Percentiles rank a stretch among this genome's conserved stretches.
phyloP scores from a whole-genome alignment of 23 tunicate genomes.

The Halocynthia roretzi region DNA sequence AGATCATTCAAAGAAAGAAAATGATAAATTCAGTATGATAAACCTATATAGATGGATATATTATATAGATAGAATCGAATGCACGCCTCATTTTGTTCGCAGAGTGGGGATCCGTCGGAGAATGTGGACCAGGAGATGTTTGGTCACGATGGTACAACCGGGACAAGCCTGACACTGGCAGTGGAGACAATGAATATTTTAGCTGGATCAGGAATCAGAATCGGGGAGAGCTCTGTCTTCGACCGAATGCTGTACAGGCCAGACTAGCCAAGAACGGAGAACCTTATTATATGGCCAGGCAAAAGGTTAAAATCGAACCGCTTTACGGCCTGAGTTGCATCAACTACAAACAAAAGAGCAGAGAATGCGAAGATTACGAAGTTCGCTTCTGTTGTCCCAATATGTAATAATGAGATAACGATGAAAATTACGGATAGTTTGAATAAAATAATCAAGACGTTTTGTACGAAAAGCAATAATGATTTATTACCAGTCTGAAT shows the following conservation, averaged over 20 bases:
- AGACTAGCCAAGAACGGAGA: background rate
- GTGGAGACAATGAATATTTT: slow-evolving; percentile 27
- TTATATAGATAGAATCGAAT: no score
- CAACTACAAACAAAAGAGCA: slow-evolving; percentile 9
- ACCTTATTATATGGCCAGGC: background rate
- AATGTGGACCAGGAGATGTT: background rate
- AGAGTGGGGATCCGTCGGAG: slow-evolving; percentile 15
- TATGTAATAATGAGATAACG: background rate
- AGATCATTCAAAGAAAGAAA: no score
- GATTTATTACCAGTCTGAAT: no score
- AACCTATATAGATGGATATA: no score
- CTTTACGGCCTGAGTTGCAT: slow-evolving; percentile 16
- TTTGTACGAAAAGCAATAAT: no score
- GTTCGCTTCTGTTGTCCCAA: slow-evolving; percentile 15
- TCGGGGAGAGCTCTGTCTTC: background rate
- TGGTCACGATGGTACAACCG: slow-evolving; percentile 19
- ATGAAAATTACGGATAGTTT: no score
- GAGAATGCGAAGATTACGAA: slow-evolving; percentile 16
- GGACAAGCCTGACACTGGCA: slow-evolving; percentile 5
- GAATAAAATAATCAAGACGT: no score
- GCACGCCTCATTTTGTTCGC: background rate
- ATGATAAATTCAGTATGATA: no score
- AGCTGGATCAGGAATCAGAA: background rate
- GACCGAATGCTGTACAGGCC: slow-evolving; percentile 19
- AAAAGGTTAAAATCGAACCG: background rate